A percentile compares a stretch with the other conserved stretches of the same genome.
phyloP scores from a whole-genome alignment of 1,140 invertebrate species.

The Drosophila simulans region DNA sequence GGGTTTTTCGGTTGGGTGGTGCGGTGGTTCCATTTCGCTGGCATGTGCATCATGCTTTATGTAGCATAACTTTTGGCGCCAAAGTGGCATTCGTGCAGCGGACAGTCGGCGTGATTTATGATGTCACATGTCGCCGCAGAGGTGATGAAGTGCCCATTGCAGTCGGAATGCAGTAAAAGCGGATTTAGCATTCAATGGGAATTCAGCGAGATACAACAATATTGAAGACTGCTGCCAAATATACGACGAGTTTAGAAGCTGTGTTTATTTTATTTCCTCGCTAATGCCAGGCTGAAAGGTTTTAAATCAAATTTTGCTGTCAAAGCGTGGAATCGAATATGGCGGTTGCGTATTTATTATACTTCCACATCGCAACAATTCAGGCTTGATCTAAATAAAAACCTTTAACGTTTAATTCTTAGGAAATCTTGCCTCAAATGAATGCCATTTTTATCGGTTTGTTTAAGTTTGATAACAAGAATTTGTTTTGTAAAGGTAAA shows the following conservation, averaged over 20 bases:
- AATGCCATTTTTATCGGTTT: no score
- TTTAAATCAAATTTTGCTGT: conserved; percentile 9
- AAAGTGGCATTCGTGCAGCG: conserved; percentile 58
- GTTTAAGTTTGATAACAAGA: no score
- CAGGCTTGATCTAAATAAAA: no score
- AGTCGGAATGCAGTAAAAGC: conserved; percentile 27
- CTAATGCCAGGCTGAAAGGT: background rate
- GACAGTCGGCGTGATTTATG: conserved; percentile 54
- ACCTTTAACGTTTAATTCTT: no score
- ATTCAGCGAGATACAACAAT: conserved; percentile 3
- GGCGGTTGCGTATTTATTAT: conserved; percentile 4
- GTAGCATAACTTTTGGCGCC: conserved; percentile 73
- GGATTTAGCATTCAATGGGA: conserved; percentile 25
- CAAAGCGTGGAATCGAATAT: background rate
- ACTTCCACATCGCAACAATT: background rate
- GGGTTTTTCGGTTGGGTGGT: conserved; percentile 9
- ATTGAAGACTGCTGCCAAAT: conserved; percentile 1
- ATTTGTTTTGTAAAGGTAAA: no score
- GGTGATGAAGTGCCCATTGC: conserved; percentile 55
- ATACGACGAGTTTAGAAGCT: conserved; percentile 10
- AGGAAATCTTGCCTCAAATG: no score
- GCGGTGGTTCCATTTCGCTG: conserved; percentile 11
- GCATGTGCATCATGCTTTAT: conserved; percentile 53
- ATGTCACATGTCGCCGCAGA: conserved; percentile 54
- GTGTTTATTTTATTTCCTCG: conserved; percentile 7